These are phyloP conservation scores for Drosophila recens DNA, from an alignment of 2,888 invertebrate genomes.

Conservation along the genomic window DNA sequence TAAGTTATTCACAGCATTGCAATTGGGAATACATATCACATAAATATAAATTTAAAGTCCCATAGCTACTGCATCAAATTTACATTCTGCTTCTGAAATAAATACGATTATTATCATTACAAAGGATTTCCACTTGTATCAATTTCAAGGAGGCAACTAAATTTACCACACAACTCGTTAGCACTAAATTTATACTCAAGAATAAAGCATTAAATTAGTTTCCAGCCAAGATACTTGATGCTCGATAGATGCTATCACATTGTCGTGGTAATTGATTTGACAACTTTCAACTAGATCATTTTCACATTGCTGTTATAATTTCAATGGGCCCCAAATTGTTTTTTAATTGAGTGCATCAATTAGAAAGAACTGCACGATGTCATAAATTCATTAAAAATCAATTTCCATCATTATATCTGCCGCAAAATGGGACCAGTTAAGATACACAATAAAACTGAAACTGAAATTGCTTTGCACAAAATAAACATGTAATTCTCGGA, in stretches of 20 bases:
- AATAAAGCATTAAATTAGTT: not conserved
- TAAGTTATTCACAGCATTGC: too few species aligned
- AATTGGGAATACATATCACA: too few species aligned
- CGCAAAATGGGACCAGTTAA: not conserved
- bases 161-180: not conserved
- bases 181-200: not conserved
- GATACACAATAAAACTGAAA: constrained; percentile 1
- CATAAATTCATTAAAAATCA: constrained; percentile 61
- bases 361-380: constrained; percentile 10
- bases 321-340: constrained; percentile 20
- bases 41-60: too few species aligned
- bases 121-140: not conserved
- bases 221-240: not conserved
- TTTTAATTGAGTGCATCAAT: constrained; percentile 40
- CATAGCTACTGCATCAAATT: not conserved
- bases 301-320: not conserved
- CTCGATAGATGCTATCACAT: not conserved
- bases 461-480: constrained; percentile 15
- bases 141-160: not conserved
- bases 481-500: constrained; percentile 11
- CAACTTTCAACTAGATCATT: not conserved
- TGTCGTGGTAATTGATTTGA: not conserved
- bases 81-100: not conserved
- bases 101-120: not conserved
- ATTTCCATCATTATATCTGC: constrained; percentile 47